phyloP scores from a whole-genome alignment of 2,113 vertebrate species.

The Ciconia boyciana region DNA sequence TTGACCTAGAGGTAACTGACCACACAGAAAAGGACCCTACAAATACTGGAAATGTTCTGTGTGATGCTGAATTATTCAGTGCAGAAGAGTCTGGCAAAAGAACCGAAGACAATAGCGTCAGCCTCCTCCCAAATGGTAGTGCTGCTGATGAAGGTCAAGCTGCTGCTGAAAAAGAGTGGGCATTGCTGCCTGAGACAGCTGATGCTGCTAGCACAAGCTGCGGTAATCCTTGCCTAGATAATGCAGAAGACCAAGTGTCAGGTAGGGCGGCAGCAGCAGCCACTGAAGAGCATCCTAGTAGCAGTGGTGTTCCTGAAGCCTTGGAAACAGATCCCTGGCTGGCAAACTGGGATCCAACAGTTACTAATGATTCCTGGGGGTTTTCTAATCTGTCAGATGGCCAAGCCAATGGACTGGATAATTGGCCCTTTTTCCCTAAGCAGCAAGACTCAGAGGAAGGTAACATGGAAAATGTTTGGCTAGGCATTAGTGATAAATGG shows the following conservation, averaged over 20 bases:
- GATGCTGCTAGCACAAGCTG: not conserved
- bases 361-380: slow-evolving; percentile 57
- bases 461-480: slow-evolving; percentile 55
- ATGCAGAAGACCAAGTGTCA: slow-evolving; percentile 25
- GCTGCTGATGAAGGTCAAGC: not conserved
- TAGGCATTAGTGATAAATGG: slow-evolving; percentile 68
- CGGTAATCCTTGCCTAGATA: not conserved
- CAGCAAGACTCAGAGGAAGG: slow-evolving; percentile 46
- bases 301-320: slow-evolving; percentile 22
- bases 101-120: not conserved
- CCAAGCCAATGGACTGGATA: slow-evolving; percentile 65
- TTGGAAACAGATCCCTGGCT: slow-evolving; percentile 69
- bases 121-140: not conserved
- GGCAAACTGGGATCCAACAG: slow-evolving; percentile 67
- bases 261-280: not conserved
- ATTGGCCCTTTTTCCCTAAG: slow-evolving; percentile 67
- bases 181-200: not conserved
- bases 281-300: not conserved
- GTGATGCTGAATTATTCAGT: not conserved
- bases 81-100: slow-evolving; percentile 31
- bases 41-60: not conserved
- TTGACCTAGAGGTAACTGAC: not conserved
- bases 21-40: not conserved
- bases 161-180: not conserved
- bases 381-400: slow-evolving; percentile 57